phyloP scores from a whole-genome alignment of 2,797 vertebrate genomes.

The Sciurus carolinensis region DNA sequence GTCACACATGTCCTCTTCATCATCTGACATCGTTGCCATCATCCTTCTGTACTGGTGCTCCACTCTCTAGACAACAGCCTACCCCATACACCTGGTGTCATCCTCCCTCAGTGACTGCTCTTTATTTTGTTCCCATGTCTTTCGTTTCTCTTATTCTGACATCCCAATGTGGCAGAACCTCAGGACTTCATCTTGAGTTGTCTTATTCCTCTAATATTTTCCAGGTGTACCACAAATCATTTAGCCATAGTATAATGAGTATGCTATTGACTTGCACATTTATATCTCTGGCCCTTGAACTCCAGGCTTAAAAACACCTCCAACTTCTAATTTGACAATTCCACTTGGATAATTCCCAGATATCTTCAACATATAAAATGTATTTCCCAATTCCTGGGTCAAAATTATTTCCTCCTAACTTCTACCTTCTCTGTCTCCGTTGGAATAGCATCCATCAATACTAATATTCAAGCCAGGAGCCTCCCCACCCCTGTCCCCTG shows the following conservation, averaged over 20 bases:
- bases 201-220: conserved; percentile 27
- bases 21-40: background rate
- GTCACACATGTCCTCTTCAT: background rate
- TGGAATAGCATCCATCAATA: background rate
- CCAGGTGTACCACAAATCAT: conserved; percentile 40
- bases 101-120: background rate
- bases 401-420: conserved; percentile 24
- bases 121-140: background rate
- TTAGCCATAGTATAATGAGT: conserved; percentile 31
- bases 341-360: conserved; percentile 56
- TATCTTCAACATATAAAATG: conserved; percentile 3
- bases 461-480: background rate
- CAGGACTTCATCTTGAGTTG: background rate
- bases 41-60: background rate
- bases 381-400: background rate
- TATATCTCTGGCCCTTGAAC: conserved; percentile 44
- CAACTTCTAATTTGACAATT: conserved; percentile 51
- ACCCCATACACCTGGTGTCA: background rate
- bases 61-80: no score
- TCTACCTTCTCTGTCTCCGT: conserved; percentile 14
- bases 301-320: background rate
- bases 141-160: background rate
- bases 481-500: no score
- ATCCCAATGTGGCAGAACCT: background rate
- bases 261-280: conserved; percentile 64